A percentile compares a stretch with the other conserved stretches of the same genome.
Conservation (phyloP, 2,797 vertebrate species). For the Melopsittacus undulatus region DNA sequence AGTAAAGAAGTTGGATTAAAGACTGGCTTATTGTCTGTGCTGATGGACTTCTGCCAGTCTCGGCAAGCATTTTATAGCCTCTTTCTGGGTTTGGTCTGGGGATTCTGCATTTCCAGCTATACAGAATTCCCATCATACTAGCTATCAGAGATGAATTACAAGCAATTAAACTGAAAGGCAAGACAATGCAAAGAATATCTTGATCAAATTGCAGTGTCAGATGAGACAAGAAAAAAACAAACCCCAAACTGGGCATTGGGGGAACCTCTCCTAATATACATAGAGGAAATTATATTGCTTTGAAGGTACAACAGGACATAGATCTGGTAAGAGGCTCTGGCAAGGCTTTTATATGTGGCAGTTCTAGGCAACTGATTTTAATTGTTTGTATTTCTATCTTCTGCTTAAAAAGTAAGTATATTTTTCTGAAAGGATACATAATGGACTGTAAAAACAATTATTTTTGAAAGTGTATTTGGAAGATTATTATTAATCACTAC, state of each 20-base stretch:
- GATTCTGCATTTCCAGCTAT: neutral
- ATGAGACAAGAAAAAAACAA: neutral
- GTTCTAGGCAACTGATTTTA: neutral
- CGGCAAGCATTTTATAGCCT: accelerated
- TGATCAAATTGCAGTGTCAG: neutral
- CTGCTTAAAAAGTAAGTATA: neutral
- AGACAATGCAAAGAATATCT: neutral
- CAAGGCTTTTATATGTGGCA: neutral
- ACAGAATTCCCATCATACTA: neutral
- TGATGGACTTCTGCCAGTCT: neutral
- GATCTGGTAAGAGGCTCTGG: neutral
- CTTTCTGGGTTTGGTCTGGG: neutral
- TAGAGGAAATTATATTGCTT: neutral
- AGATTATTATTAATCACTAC: neutral
- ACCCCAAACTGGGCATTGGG: neutral
- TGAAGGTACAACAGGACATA: neutral
- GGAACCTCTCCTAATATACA: neutral
- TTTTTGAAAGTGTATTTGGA: neutral
- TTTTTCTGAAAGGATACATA: neutral
- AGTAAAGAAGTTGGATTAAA: neutral
- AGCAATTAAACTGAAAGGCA: neutral
- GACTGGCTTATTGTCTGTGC: neutral
- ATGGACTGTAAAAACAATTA: neutral
- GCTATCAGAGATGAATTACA: neutral
- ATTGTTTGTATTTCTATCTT: neutral